Base-by-base conservation (phyloP, 2,797 vertebrate genomes). In the Lacerta bilineata region DNA sequence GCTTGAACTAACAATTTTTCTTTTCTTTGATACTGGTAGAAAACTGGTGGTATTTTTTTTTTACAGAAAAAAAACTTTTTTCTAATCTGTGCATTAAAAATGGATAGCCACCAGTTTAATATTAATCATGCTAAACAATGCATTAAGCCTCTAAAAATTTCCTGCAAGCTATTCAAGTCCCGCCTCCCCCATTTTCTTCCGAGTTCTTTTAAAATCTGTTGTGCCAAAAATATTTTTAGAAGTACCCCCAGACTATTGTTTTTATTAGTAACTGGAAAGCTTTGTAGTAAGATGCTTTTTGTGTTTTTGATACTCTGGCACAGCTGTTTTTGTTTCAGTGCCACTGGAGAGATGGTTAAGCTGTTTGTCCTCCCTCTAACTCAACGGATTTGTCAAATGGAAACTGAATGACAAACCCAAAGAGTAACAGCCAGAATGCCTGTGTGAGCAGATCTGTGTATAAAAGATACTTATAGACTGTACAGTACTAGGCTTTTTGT, bases 261-360 rank as follows among this genome's bases (percentile, higher is more conserved):
- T 97, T 97, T 96, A 96, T 97, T 97, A 97, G 95, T 93, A 92
- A 94, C 94, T 95, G 94, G 91, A 95, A 94, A 93, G 95, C 96
- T 97, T 96, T 97, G 95, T 96, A 97, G 96, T 97, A 94, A 94
- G 94, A 96, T 89, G 94, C 92, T 95, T 95, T 95, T 95, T 95
- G 93, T 97, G 96, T 96, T 97, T 97, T 96, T 93, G 95, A 97
- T 96, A 95, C 95, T 95, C 90, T 95, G 93, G 89, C 91, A 95
- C 97, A 97, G 96, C 96, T 97, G 97, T 39, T 96, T 97, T 95
- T 96, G 95, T 95, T 97, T 97, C 97, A 97, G 94, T 90, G 93
- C 93, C 94, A 91, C 93, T 93, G 93, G 91, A 94, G 96, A 95
- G 93, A 97, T 96, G 94, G 96, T 96, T 96, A 96, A 97, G 95